Percentiles rank a stretch among this genome's conserved stretches.
phyloP scores from a whole-genome alignment of 2,888 invertebrate genomes.

The Spisula solida region DNA sequence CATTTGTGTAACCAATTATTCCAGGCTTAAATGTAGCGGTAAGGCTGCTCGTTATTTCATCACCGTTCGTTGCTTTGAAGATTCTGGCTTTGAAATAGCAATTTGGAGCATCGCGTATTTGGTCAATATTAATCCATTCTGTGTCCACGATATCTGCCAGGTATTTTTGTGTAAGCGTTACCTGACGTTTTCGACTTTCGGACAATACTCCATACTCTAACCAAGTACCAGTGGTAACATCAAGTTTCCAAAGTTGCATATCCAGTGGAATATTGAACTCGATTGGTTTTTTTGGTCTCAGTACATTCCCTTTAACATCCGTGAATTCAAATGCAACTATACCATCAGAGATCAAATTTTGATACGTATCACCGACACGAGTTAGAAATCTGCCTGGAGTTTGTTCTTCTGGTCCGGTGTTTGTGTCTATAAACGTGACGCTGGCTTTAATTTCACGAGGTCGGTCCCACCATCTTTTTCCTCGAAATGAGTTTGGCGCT shows the following conservation, averaged over 20 bases:
- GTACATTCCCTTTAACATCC: not conserved
- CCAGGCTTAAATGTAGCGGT: constrained; percentile 25
- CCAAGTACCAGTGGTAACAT: constrained; percentile 23
- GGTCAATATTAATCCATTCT: constrained; percentile 47
- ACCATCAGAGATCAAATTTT: constrained; percentile 35
- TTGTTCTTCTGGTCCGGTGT: not conserved
- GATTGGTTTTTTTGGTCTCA: not conserved
- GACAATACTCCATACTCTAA: not conserved
- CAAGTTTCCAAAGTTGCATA: constrained; percentile 39
- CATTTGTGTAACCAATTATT: constrained; percentile 24
- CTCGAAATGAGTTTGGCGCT: not conserved
- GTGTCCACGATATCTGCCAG: constrained; percentile 5
- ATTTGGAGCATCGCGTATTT: constrained; percentile 18
- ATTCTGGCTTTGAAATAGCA: constrained; percentile 50
- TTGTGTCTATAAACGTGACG: constrained; percentile 33
- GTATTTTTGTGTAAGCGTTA: not conserved
- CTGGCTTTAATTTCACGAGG: not conserved
- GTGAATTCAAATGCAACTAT: constrained; percentile 29
- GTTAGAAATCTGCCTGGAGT: constrained; percentile 39
- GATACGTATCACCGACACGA: not conserved
- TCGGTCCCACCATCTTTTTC: too few species aligned
- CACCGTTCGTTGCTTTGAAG: constrained; percentile 23
- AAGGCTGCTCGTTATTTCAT: constrained; percentile 14
- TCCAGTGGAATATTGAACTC: constrained; percentile 16
- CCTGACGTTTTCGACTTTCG: constrained; percentile 6